Evolutionary conservation across 1,140 invertebrate species (phyloP), one percentile per base, ranked within the genome.

Genomic region (Coelopa frigida): DNA sequence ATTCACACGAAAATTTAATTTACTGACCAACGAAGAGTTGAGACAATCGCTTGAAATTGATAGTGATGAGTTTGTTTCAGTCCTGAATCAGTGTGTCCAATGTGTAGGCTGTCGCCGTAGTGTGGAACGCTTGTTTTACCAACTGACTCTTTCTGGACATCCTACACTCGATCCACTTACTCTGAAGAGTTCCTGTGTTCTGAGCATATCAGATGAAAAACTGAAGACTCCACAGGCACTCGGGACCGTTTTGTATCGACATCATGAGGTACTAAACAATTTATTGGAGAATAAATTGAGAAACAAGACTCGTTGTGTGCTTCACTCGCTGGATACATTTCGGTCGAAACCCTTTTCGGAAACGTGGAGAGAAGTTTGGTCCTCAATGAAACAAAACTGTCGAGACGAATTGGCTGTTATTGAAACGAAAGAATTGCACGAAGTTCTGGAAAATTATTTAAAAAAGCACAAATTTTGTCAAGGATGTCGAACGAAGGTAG

Each of bases 391-490:
- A 33, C 69, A 79, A 18, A 81, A 85, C 33, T 94, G 90, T 57
- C 76, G 84, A 43, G 85, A 89, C 60, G 85, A 93, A 70, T 80
- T 94, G 37, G 83, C 89, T 27, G 78, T 91, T 12, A 84, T 95
- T 45, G 87, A 93, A 65, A 81, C 83, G 45, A 80, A 85, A 58
- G 83, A 81, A 47, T 70, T 95, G 44, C 80, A 89, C 53, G 79
- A 82, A 46, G 93, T 89, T 10, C 74, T 94, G 4, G 88, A 94
- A 56, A 86, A 81, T 48, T 95, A 94, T 72, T 74, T 95, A 27
- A 78, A 84, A 46, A 94, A 94, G 74, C 90, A 95, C 68, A 82
- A 90, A 59, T 94, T 94, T 72, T 94, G 90, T 65, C 80, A 81
- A 2, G 91, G 94, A 67, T 95, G 91, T 64, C 84, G 89, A 47